A percentile compares a stretch with the other conserved stretches of the same genome.
Evolutionary conservation across 2,113 vertebrate genomes (phyloP).

Genomic region (Malurus alboscapulatus): DNA sequence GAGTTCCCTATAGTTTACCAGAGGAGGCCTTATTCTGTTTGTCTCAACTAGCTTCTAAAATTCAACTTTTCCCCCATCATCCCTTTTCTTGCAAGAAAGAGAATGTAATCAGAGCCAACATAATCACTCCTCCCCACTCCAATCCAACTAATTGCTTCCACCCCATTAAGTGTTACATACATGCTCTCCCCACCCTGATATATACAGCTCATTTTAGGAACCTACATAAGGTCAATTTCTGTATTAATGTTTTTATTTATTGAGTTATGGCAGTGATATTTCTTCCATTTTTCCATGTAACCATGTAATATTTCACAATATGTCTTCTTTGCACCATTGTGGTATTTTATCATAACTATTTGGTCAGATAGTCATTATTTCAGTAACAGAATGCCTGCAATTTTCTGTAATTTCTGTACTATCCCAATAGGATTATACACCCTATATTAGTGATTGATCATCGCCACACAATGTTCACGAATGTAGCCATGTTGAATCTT

Average conservation of each 20-base stretch:
- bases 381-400: not conserved
- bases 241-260: not conserved
- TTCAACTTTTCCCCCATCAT: not conserved
- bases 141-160: not conserved
- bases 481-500: not conserved
- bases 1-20: not conserved
- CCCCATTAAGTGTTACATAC: not conserved
- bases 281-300: not conserved
- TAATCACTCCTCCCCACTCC: not conserved
- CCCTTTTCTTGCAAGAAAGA: not conserved
- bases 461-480: not conserved
- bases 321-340: not conserved
- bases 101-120: not conserved
- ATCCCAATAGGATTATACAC: not conserved
- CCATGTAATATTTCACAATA: not conserved
- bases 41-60: not conserved
- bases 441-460: not conserved
- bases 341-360: not conserved
- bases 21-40: not conserved
- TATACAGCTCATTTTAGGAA: not conserved
- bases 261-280: not conserved
- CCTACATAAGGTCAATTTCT: not conserved
- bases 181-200: not conserved
- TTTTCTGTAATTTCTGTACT: not conserved
- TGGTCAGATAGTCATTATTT: not conserved